Evolutionary conservation across 2,888 invertebrate genomes (phyloP), one percentile per base, ranked within the genome.

Genomic region (Andricus curvator): DNA sequence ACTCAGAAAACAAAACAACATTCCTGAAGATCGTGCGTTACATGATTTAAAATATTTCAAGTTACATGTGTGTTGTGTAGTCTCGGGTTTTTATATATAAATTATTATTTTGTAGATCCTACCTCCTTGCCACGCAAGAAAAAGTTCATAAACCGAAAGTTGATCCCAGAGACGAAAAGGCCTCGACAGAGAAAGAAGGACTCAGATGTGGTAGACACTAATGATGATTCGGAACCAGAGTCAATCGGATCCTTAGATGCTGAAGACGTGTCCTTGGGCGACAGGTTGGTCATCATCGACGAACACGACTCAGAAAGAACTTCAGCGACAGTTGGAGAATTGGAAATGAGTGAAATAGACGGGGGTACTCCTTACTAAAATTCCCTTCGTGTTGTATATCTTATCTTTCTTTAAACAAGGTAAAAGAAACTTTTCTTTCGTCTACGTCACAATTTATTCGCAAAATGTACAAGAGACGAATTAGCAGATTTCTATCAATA

Each of bases 21-120:
- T 93, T 83, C 93, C 92, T 5, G 92, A 90, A 81, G 91, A 93
- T 84, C 89, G 92, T 93, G 82, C 74, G 90, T 88, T 74, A n/a
- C 48, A 6, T 17, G 48, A 48, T 48, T 48, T 48, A 15, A 48
- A 1, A 17, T 17, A 48, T 48, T 48, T 48, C 48, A 48, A 15
- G 4, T 48, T 4, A 48, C 17, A 48, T 48, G 15, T 17, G 4
- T 48, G 15, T 48, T 48, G 15, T 48, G 4, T 17, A 48, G 15
- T 4, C 4, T 48, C 4, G 15, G 0, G 4, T 48, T 48, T 15
- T 17, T 17, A 48, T 48, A 0, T 48, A 48, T 15, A 48, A 48
- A 48, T 44, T 33, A 56, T 83, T 78, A 65, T 62, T 77, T 79
- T 82, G n/a, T 70, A 92, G 92, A 91, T 88, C 92, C 92, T 44